Evolutionary conservation across 2,888 invertebrate genomes (phyloP).

Genomic region (Autographa gamma): DNA sequence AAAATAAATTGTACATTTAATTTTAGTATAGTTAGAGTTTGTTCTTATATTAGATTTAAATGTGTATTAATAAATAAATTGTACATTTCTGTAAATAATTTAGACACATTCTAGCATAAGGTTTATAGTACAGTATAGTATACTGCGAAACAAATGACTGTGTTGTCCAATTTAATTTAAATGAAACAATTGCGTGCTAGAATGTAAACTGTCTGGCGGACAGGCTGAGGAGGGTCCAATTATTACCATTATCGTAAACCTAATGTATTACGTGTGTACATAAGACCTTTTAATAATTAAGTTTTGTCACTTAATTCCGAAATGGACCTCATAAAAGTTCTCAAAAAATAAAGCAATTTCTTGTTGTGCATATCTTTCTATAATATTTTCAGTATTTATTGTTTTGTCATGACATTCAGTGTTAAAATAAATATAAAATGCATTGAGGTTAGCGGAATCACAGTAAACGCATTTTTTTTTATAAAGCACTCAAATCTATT

Average conservation of each 20-base stretch:
- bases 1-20: too few species aligned
- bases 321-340: background rate
- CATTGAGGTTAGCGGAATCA: too few species aligned
- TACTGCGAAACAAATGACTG: slow-evolving; percentile 13
- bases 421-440: too few species aligned
- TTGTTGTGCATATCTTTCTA: background rate
- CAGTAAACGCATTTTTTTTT: too few species aligned
- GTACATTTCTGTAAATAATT: too few species aligned
- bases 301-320: background rate
- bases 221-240: slow-evolving; percentile 66
- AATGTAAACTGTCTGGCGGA: slow-evolving; percentile 50
- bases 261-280: slow-evolving; percentile 59
- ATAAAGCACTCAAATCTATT: too few species aligned
- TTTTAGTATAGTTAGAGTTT: too few species aligned
- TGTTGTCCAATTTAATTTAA: slow-evolving; percentile 36
- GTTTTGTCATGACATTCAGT: background rate
- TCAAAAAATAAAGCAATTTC: background rate
- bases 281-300: slow-evolving; percentile 43
- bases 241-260: slow-evolving; percentile 57
- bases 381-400: background rate
- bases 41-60: too few species aligned
- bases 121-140: background rate
- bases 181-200: slow-evolving; percentile 52
- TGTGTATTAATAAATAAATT: too few species aligned
- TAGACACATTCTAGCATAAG: too few species aligned